Conservation (phyloP, 2,797 vertebrate genomes). For the Allobates femoralis region DNA sequence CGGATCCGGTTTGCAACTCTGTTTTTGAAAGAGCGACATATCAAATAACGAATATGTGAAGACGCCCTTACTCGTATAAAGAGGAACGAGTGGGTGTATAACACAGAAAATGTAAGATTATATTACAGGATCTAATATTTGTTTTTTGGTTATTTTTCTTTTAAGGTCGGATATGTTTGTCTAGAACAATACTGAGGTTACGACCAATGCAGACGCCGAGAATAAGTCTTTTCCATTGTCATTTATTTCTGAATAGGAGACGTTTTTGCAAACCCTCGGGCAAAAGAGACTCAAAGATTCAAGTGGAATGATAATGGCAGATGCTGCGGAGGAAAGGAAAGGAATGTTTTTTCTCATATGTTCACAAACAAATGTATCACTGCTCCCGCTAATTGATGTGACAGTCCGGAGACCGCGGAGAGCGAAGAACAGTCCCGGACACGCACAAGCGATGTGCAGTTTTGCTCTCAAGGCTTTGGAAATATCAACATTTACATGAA, state of each 20-base stretch:
- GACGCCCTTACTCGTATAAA: too few species aligned
- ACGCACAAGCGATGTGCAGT: background rate
- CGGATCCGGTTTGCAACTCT: too few species aligned
- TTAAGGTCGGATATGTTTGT: background rate
- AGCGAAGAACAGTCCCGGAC: background rate
- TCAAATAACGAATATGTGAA: too few species aligned
- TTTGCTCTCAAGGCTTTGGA: background rate
- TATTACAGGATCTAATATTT: too few species aligned
- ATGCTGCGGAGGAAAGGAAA: slow-evolving; percentile 26
- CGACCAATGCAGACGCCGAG: background rate
- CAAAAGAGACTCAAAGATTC: slow-evolving; percentile 20
- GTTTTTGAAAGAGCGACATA: too few species aligned
- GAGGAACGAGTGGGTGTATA: too few species aligned
- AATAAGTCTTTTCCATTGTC: slow-evolving; percentile 33
- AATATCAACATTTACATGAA: background rate
- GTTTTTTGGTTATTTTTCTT: background rate
- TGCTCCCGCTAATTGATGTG: background rate
- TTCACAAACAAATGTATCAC: background rate
- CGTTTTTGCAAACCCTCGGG: slow-evolving; percentile 31
- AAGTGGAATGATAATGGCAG: slow-evolving; percentile 38
- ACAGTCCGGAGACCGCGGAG: background rate
- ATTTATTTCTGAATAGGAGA: slow-evolving; percentile 40
- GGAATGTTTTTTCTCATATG: background rate
- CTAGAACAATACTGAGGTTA: background rate
- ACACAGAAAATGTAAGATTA: too few species aligned